A percentile compares a stretch with the other conserved stretches of the same genome.
Conservation (phyloP, 2,888 invertebrate species). For the Lathronympha strigana region DNA sequence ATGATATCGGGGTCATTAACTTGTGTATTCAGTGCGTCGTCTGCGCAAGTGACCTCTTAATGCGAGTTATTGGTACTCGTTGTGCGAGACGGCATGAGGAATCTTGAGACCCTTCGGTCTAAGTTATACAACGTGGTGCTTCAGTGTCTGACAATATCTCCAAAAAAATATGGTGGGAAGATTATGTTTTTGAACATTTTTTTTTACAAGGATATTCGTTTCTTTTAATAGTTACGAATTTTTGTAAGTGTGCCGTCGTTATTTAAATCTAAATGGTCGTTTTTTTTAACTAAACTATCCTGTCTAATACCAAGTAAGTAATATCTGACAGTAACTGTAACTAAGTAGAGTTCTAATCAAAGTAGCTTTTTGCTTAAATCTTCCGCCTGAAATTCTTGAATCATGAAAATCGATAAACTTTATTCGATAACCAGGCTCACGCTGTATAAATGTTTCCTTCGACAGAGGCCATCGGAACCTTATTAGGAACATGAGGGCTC, state of each 20-base stretch:
- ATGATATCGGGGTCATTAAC: slow-evolving; percentile 76
- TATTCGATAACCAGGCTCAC: slow-evolving; percentile 34
- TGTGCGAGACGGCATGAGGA: slow-evolving; percentile 44
- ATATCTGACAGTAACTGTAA: too few relatives aligned
- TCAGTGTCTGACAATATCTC: background rate
- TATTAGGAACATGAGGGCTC: slow-evolving; percentile 56
- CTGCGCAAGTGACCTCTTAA: slow-evolving; percentile 80
- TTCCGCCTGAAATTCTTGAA: background rate
- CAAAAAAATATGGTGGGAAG: background rate
- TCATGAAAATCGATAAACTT: background rate
- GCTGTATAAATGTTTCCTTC: slow-evolving; percentile 44
- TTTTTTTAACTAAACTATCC: too few relatives aligned
- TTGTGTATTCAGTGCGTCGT: slow-evolving; percentile 72
- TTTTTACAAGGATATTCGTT: too few relatives aligned
- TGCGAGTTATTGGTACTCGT: slow-evolving; percentile 81
- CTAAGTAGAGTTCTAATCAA: too few relatives aligned
- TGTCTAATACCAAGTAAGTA: too few relatives aligned
- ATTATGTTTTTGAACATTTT: too few relatives aligned
- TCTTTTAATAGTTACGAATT: too few relatives aligned
- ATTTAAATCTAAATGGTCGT: too few relatives aligned
- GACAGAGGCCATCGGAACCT: slow-evolving; percentile 47
- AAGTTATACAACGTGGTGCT: slow-evolving; percentile 4
- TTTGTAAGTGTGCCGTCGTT: too few relatives aligned
- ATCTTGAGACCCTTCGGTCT: slow-evolving; percentile 40
- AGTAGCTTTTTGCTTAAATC: too few relatives aligned